These are phyloP conservation scores for Andrena trimmerana DNA, from an alignment of 2,888 invertebrate species.

Conservation along the genomic window DNA sequence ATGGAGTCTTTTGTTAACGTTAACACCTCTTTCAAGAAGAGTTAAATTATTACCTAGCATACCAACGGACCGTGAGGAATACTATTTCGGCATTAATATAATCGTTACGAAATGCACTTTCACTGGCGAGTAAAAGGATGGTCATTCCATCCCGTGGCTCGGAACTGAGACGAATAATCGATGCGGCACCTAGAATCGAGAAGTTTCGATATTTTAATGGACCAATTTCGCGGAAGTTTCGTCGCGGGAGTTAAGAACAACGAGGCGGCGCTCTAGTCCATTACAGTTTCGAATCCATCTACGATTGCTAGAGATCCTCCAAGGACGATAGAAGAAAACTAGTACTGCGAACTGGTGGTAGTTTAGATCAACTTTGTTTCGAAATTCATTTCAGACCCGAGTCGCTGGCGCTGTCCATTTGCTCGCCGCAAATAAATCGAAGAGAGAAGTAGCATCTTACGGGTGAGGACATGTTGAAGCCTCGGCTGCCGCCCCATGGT, in stretches of 20 bases:
- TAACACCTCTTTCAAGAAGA: not conserved
- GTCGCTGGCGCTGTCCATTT: not conserved
- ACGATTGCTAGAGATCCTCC: not conserved
- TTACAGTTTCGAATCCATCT: not conserved
- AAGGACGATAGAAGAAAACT: not conserved
- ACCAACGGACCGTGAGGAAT: not conserved
- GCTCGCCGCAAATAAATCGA: not conserved
- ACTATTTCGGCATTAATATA: slow-evolving; percentile 2
- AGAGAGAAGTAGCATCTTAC: slow-evolving; percentile 5
- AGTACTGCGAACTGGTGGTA: not conserved
- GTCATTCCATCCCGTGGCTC: not conserved
- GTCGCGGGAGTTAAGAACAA: not conserved
- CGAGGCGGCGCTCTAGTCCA: not conserved
- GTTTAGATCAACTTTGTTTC: not conserved
- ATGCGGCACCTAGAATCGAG: not conserved
- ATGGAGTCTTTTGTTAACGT: slow-evolving; percentile 5
- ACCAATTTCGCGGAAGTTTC: not conserved
- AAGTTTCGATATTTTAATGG: slow-evolving; percentile 2
- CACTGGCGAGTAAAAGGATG: not conserved
- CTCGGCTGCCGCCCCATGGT: not conserved
- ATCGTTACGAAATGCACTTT: not conserved
- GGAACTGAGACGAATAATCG: not conserved
- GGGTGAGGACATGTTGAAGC: not conserved
- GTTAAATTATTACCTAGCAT: slow-evolving; percentile 9
- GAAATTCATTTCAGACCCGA: slow-evolving; percentile 2